A percentile compares a stretch with the other conserved stretches of the same genome.
These are phyloP conservation scores for Rhabditoides inermis DNA, from an alignment of 2,888 invertebrate species.

Conservation along the genomic window DNA sequence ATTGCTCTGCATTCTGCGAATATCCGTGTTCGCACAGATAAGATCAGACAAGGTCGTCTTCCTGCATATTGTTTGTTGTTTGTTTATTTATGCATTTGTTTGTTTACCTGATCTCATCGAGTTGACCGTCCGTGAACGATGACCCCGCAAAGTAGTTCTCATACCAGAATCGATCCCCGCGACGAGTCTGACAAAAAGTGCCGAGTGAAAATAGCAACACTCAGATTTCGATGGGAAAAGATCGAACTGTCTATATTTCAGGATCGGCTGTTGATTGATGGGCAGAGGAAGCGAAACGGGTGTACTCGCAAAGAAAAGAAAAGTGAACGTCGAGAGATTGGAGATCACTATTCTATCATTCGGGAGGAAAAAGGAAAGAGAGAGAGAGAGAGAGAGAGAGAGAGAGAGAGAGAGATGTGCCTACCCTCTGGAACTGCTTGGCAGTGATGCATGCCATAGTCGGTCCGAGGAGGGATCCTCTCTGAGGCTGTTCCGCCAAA, in stretches of 20 bases:
- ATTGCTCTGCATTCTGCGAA: slow-evolving; percentile 30
- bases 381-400: too few species aligned
- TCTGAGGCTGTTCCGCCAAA: slow-evolving; percentile 48
- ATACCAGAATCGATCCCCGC: slow-evolving; percentile 54
- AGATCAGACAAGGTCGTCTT: slow-evolving; percentile 18
- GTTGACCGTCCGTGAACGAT: slow-evolving; percentile 34
- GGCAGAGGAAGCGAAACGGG: too few species aligned
- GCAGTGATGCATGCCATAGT: slow-evolving; percentile 49
- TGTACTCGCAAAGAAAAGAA: too few species aligned
- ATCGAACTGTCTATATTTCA: too few species aligned
- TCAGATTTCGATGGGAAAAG: too few species aligned
- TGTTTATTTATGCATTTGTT: not conserved
- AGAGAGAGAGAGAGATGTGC: not conserved
- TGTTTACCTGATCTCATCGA: slow-evolving; percentile 23
- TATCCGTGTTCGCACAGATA: slow-evolving; percentile 38
- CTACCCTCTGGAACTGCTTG: slow-evolving; percentile 50
- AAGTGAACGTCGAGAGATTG: too few species aligned
- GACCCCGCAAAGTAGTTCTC: slow-evolving; percentile 50
- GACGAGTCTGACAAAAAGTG: slow-evolving; percentile 28
- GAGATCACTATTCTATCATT: too few species aligned
- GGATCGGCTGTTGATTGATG: too few species aligned
- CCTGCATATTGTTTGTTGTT: not conserved
- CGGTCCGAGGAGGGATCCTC: slow-evolving; percentile 47
- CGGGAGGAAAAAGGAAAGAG: too few species aligned
- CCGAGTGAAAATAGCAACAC: too few species aligned